Conservation (phyloP, 2,888 invertebrate species). For the Lasioglossum marginatum region DNA sequence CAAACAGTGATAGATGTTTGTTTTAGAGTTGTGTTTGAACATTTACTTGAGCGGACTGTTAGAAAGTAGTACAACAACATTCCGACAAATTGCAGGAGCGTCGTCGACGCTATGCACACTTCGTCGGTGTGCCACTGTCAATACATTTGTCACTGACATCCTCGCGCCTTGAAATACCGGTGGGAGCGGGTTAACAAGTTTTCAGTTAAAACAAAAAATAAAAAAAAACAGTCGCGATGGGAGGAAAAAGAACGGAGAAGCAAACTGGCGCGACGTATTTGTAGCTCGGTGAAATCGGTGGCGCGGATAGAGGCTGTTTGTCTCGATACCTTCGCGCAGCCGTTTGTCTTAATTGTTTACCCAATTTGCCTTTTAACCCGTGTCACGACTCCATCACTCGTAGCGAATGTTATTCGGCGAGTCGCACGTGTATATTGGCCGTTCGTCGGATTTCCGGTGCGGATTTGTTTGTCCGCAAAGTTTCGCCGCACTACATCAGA, state of each 20-base stretch:
- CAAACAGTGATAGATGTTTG: background rate
- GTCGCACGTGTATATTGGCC: slow-evolving; percentile 69
- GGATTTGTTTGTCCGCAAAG: slow-evolving; percentile 84
- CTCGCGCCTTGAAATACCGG: slow-evolving; percentile 42
- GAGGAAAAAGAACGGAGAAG: slow-evolving; percentile 23
- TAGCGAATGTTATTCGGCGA: slow-evolving; percentile 58
- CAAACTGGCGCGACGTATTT: slow-evolving; percentile 61
- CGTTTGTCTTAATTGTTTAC: slow-evolving; percentile 74
- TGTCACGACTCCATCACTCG: slow-evolving; percentile 66
- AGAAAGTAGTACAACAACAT: background rate
- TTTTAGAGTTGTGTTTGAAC: background rate
- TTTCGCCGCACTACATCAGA: slow-evolving; percentile 82
- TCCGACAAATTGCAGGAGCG: background rate
- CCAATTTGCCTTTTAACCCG: slow-evolving; percentile 68
- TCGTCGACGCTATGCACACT: slow-evolving; percentile 15
- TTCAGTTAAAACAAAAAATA: background rate
- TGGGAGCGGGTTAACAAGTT: slow-evolving; percentile 33
- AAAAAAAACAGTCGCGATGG: background rate
- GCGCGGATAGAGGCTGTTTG: slow-evolving; percentile 62
- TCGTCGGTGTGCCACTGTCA: slow-evolving; percentile 32
- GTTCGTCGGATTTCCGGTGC: slow-evolving; percentile 77
- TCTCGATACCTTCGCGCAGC: slow-evolving; percentile 66
- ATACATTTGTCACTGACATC: slow-evolving; percentile 66
- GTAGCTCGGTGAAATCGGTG: slow-evolving; percentile 38
- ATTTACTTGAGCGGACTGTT: background rate